Evolutionary conservation across 2,888 invertebrate species (phyloP).

Genomic region (Coleophora deauratella): DNA sequence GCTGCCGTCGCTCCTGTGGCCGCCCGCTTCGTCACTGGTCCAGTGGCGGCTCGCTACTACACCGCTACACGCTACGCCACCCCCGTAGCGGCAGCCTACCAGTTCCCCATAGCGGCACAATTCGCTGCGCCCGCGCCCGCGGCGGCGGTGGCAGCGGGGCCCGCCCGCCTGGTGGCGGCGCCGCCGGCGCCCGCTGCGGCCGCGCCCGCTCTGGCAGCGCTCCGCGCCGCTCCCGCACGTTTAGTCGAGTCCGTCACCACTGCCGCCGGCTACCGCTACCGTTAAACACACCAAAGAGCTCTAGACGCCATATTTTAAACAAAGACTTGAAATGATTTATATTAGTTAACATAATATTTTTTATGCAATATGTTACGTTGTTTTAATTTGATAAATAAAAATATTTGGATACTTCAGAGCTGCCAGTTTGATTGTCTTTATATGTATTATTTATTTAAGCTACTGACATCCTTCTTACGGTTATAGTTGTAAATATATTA

Average conservation of each 20-base stretch:
- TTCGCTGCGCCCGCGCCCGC: constrained; percentile 25
- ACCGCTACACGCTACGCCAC: constrained; percentile 21
- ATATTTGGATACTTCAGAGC: too few species aligned
- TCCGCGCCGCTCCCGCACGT: constrained; percentile 2
- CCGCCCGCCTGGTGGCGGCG: constrained; percentile 8
- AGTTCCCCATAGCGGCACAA: constrained; percentile 6
- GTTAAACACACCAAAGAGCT: constrained; percentile 32
- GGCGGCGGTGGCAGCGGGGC: constrained; percentile 23
- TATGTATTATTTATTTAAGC: too few species aligned
- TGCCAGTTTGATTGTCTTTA: too few species aligned
- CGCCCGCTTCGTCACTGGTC: constrained; percentile 20
- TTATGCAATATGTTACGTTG: constrained; percentile 11
- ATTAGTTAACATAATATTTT: constrained; percentile 31
- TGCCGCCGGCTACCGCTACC: constrained; percentile 56
- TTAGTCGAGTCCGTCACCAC: constrained; percentile 64
- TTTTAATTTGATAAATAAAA: too few species aligned
- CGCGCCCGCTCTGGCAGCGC: constrained; percentile 11
- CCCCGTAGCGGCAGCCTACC: constrained; percentile 27
- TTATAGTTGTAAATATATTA: too few species aligned
- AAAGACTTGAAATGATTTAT: constrained; percentile 59
- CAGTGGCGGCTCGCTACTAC: constrained; percentile 25
- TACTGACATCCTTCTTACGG: too few species aligned
- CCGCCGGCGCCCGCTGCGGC: constrained; percentile 19
- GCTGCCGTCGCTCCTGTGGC: constrained; percentile 19
- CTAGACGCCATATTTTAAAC: constrained; percentile 20